phyloP scores from a whole-genome alignment of 2,797 vertebrate genomes.

The Corythornis leucogaster region DNA sequence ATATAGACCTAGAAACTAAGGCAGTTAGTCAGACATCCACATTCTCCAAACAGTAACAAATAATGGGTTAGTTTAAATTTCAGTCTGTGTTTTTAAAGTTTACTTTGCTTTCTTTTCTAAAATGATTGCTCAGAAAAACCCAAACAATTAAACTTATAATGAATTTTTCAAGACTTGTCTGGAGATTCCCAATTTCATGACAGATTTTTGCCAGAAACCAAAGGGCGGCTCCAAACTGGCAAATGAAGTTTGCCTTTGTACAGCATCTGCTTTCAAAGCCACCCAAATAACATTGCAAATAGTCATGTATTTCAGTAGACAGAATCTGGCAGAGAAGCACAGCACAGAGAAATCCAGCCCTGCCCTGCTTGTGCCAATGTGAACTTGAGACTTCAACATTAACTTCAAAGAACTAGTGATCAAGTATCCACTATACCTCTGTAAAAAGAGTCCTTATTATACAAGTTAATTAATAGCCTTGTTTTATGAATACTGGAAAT shows the following conservation, averaged over 20 bases:
- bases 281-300: background rate
- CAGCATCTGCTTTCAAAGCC: background rate
- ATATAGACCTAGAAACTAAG: background rate
- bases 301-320: background rate
- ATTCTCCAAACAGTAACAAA: background rate
- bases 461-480: constrained; percentile 20
- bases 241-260: background rate
- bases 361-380: background rate
- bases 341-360: background rate
- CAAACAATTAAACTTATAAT: background rate
- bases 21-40: background rate
- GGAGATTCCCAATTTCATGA: background rate
- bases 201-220: background rate
- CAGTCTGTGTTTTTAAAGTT: background rate
- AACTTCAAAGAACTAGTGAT: too few relatives aligned
- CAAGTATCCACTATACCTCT: background rate
- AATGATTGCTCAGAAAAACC: background rate
- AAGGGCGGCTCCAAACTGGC: background rate
- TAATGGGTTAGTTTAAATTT: background rate
- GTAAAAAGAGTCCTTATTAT: constrained; percentile 3
- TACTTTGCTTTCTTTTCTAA: background rate
- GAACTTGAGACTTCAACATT: background rate
- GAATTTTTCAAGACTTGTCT: background rate
- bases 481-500: background rate
- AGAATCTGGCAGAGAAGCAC: background rate